These are phyloP conservation scores for Drosophila ezoana DNA, from an alignment of 2,888 invertebrate genomes.

Conservation along the genomic window DNA sequence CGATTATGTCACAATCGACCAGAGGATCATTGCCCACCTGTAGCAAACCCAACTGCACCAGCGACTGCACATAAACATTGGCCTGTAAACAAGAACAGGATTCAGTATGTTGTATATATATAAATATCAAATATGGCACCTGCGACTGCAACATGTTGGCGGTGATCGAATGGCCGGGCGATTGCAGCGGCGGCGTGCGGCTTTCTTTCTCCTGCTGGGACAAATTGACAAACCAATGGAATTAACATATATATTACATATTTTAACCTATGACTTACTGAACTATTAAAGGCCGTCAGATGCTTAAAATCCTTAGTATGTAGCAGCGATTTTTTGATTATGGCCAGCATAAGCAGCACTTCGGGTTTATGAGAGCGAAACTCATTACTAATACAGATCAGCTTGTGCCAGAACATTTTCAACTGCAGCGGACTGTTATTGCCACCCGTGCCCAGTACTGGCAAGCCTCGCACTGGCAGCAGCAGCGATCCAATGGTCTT, in stretches of 20 bases:
- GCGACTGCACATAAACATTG: conserved; percentile 82
- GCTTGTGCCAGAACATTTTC: conserved; percentile 87
- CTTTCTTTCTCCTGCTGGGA: conserved; percentile 57
- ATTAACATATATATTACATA: neutral
- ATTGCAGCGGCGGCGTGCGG: conserved; percentile 48
- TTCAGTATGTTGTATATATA: no score
- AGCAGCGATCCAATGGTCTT: conserved; percentile 90
- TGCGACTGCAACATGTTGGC: conserved; percentile 82
- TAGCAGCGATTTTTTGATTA: conserved; percentile 86
- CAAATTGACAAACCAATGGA: neutral
- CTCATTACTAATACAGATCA: conserved; percentile 87
- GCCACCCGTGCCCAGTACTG: conserved; percentile 87
- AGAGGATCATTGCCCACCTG: conserved; percentile 82
- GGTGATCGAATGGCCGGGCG: conserved; percentile 71
- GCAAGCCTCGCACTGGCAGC: conserved; percentile 89
- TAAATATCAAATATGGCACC: conserved; percentile 10
- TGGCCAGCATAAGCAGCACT: conserved; percentile 87
- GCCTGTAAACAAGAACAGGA: conserved; percentile 39
- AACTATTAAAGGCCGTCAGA: conserved; percentile 55
- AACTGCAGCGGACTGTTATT: conserved; percentile 83
- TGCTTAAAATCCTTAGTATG: conserved; percentile 71
- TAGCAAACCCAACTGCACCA: conserved; percentile 82
- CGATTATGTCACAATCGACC: conserved; percentile 81
- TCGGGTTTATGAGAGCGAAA: conserved; percentile 88
- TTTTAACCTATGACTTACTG: conserved; percentile 43